Conservation (phyloP, 92 coral and sea anemone species). For the Diadumene lineata region DNA sequence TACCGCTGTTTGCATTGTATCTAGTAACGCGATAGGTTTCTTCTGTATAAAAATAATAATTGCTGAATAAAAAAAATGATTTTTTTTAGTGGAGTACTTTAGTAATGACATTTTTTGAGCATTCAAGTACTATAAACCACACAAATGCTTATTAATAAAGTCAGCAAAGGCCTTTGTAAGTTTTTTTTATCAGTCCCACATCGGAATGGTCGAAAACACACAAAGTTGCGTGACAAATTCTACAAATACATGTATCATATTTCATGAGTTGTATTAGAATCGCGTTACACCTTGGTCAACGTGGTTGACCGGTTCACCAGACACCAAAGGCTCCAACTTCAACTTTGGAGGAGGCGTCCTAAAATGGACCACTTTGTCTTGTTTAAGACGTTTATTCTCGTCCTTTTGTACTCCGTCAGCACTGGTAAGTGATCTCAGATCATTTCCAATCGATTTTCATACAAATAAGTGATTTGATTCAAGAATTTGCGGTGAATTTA, state of each 20-base stretch:
- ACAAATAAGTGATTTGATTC: background rate
- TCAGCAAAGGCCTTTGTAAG: background rate
- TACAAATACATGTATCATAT: background rate
- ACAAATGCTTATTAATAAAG: background rate
- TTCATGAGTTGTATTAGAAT: background rate
- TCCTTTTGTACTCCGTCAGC: constrained; percentile 1
- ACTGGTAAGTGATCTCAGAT: background rate
- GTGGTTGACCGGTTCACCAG: constrained; percentile 1
- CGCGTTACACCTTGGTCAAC: background rate
- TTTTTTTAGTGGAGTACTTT: too few relatives aligned
- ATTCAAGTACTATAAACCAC: too few relatives aligned
- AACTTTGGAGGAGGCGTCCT: constrained; percentile 7
- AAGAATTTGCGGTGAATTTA: too few relatives aligned
- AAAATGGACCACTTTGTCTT: background rate
- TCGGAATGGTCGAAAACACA: background rate
- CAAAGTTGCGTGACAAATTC: background rate
- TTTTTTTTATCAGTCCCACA: background rate
- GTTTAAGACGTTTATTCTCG: background rate
- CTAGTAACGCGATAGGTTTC: background rate
- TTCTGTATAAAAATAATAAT: background rate
- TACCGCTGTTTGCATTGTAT: background rate
- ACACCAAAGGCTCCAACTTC: constrained; percentile 4
- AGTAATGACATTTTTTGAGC: too few relatives aligned
- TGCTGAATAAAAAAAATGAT: too few relatives aligned
- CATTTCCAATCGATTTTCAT: background rate